Conservation (phyloP, 2,888 invertebrate species). For the Eretmocerus hayati region DNA sequence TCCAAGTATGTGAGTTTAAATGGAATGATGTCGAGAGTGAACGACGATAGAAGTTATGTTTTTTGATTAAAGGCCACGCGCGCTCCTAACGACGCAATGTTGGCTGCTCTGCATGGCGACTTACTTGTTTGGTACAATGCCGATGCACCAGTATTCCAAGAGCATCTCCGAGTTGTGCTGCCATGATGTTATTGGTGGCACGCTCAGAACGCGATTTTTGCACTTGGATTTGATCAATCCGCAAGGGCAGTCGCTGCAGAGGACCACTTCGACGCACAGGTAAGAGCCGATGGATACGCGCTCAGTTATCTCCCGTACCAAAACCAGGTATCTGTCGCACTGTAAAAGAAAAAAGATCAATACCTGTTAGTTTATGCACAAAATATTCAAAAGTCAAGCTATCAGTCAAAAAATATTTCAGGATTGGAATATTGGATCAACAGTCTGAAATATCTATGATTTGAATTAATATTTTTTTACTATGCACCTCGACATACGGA, state of each 20-base stretch:
- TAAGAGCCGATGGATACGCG: conserved; percentile 35
- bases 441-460: no score
- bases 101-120: conserved; percentile 19
- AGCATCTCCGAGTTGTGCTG: conserved; percentile 54
- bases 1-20: no score
- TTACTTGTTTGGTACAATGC: conserved; percentile 56
- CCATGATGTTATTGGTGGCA: conserved; percentile 39
- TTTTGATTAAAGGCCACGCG: no score
- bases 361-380: background rate
- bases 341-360: conserved; percentile 25
- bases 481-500: no score
- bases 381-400: background rate
- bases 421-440: no score
- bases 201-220: conserved; percentile 37
- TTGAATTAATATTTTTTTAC: no score
- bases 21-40: no score
- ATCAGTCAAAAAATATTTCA: background rate
- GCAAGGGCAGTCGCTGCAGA: conserved; percentile 66
- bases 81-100: background rate
- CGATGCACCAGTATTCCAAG: conserved; percentile 78
- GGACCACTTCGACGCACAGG: conserved; percentile 72
- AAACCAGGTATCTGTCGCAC: conserved; percentile 42
- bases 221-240: conserved; percentile 38
- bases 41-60: no score
- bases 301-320: conserved; percentile 42